Evolutionary conservation across 1,140 invertebrate species (phyloP).

Genomic region (Drosophila tropicalis): DNA sequence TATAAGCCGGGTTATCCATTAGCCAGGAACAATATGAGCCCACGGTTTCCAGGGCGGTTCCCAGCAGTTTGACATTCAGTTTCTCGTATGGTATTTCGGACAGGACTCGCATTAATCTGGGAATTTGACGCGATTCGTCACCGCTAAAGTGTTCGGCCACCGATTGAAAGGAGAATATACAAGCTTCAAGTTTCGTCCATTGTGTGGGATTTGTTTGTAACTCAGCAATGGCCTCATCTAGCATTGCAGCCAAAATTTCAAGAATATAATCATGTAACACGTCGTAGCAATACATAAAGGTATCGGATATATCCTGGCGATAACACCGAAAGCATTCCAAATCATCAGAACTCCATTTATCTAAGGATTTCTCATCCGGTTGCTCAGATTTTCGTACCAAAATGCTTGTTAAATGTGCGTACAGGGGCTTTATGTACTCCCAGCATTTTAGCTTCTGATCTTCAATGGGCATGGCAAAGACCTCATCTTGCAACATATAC

Average conservation of each 20-base stretch:
- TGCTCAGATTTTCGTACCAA: conserved; percentile 78
- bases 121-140: conserved; percentile 86
- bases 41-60: conserved; percentile 89
- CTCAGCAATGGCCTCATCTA: conserved; percentile 84
- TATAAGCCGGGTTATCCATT: conserved; percentile 86
- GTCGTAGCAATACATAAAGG: conserved; percentile 93
- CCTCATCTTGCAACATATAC: conserved; percentile 91
- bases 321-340: conserved; percentile 94
- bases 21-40: conserved; percentile 94
- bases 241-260: conserved; percentile 86
- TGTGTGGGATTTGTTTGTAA: conserved; percentile 83
- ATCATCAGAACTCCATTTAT: conserved; percentile 87
- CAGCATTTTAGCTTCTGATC: conserved; percentile 72
- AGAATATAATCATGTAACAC: conserved; percentile 89
- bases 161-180: conserved; percentile 92
- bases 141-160: conserved; percentile 90
- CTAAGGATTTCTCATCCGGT: conserved; percentile 75
- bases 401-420: conserved; percentile 78
- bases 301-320: conserved; percentile 95
- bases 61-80: conserved; percentile 86
- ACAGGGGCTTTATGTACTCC: conserved; percentile 78
- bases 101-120: conserved; percentile 88
- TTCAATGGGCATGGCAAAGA: conserved; percentile 69
- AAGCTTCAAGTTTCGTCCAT: conserved; percentile 86
- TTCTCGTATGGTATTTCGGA: conserved; percentile 87